phyloP scores from a whole-genome alignment of 2,888 invertebrate genomes.

The Laspeyria flexula region DNA sequence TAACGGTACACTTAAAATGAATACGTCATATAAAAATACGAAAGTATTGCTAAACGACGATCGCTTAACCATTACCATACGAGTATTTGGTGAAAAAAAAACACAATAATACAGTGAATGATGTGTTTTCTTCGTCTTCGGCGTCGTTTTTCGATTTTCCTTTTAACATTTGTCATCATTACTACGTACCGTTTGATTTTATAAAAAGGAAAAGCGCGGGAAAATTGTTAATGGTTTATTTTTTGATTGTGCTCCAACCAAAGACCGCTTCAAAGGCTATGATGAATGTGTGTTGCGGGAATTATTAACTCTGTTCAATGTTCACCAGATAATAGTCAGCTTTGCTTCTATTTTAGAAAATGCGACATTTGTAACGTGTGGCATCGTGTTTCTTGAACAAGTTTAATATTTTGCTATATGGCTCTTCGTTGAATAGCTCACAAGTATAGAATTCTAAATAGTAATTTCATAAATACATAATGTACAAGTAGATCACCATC shows the following conservation, averaged over 20 bases:
- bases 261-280: neutral
- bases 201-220: neutral
- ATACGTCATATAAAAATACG: neutral
- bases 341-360: no score
- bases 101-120: conserved; percentile 37
- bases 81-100: conserved; percentile 21
- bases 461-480: no score
- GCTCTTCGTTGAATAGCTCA: no score
- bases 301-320: neutral
- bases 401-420: no score
- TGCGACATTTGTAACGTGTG: no score
- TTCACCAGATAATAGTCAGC: no score
- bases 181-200: conserved; percentile 24
- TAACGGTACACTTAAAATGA: neutral
- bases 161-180: conserved; percentile 23
- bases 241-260: neutral
- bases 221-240: neutral
- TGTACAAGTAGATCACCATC: no score
- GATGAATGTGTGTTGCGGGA: neutral
- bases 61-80: neutral
- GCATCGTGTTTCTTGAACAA: no score
- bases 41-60: neutral
- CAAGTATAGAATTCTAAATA: no score
- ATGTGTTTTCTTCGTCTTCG: conserved; percentile 28
- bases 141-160: conserved; percentile 7